These are phyloP conservation scores for Meganola albula DNA, from an alignment of 2,888 invertebrate species.

Conservation along the genomic window DNA sequence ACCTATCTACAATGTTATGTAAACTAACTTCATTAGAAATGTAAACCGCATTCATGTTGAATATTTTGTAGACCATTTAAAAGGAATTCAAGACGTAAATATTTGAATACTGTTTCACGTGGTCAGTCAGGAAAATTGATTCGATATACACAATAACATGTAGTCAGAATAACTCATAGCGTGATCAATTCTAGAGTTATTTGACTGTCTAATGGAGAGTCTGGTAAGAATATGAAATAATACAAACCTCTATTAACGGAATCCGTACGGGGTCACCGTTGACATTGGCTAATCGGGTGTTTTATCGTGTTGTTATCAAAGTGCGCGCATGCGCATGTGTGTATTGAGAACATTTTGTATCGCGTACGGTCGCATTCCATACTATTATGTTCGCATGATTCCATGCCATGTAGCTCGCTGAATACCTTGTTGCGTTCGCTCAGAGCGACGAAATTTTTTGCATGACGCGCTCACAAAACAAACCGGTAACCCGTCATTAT, in stretches of 20 bases:
- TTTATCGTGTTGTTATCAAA: conserved; percentile 69
- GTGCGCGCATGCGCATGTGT: conserved; percentile 43
- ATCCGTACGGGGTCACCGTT: conserved; percentile 51
- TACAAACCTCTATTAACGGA: conserved; percentile 34
- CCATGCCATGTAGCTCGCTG: conserved; percentile 45
- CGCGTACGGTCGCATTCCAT: conserved; percentile 58
- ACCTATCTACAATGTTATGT: not conserved
- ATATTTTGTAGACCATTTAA: conserved; percentile 9
- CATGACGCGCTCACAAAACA: conserved; percentile 58
- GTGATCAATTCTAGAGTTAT: conserved; percentile 19
- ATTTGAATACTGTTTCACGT: conserved; percentile 16
- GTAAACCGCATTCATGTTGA: not conserved
- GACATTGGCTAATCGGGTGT: conserved; percentile 64
- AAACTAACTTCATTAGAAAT: not conserved
- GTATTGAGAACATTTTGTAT: conserved; percentile 41
- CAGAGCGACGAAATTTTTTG: conserved; percentile 71
- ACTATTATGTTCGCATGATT: conserved; percentile 67
- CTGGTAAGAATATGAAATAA: conserved; percentile 9
- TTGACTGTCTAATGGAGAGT: conserved; percentile 25
- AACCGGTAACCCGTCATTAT: conserved; percentile 56
- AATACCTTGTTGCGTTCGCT: conserved; percentile 35
- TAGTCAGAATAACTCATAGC: conserved; percentile 21
- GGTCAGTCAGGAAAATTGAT: conserved; percentile 18
- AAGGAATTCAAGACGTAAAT: conserved; percentile 15
- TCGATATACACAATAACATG: conserved; percentile 16